phyloP scores from a whole-genome alignment of 2,797 vertebrate genomes.

The Trachurus trachurus region DNA sequence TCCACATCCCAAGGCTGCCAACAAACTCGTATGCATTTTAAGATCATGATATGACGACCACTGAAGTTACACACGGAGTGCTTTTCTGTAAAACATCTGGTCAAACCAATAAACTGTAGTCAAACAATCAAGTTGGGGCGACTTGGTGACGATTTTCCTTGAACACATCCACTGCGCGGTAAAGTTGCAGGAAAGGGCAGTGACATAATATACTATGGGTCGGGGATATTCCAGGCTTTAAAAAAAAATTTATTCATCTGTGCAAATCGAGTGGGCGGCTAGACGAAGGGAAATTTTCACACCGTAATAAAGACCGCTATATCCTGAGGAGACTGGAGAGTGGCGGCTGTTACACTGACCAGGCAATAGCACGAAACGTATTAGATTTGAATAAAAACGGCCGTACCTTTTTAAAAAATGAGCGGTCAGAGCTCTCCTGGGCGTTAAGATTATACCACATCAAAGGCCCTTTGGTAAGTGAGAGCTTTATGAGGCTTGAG shows the following conservation, averaged over 20 bases:
- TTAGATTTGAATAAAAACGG: constrained; percentile 59
- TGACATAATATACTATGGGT: constrained; percentile 4
- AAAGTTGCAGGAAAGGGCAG: background rate
- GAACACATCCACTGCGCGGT: background rate
- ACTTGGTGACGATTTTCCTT: constrained; percentile 5
- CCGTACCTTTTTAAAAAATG: constrained; percentile 21
- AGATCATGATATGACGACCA: background rate
- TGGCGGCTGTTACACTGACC: constrained; percentile 35
- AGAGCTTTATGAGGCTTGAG: constrained; percentile 13
- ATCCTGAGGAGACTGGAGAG: constrained; percentile 40
- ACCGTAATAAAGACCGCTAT: constrained; percentile 46
- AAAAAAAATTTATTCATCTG: constrained; percentile 46
- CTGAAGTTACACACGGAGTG: background rate
- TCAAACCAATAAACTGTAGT: background rate
- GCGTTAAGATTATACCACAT: constrained; percentile 51
- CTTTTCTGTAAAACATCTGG: background rate
- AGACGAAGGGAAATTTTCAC: constrained; percentile 44
- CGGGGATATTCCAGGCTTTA: constrained; percentile 43
- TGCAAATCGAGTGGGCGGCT: constrained; percentile 37
- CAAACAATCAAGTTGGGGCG: background rate
- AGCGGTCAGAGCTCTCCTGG: background rate
- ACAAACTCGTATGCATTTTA: background rate
- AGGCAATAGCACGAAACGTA: constrained; percentile 59
- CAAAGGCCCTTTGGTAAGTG: constrained; percentile 30
- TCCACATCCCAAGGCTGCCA: background rate